Evolutionary conservation across 1,140 invertebrate genomes (phyloP), one percentile per base, ranked within the genome.

Genomic region (Drosophila prosaltans): DNA sequence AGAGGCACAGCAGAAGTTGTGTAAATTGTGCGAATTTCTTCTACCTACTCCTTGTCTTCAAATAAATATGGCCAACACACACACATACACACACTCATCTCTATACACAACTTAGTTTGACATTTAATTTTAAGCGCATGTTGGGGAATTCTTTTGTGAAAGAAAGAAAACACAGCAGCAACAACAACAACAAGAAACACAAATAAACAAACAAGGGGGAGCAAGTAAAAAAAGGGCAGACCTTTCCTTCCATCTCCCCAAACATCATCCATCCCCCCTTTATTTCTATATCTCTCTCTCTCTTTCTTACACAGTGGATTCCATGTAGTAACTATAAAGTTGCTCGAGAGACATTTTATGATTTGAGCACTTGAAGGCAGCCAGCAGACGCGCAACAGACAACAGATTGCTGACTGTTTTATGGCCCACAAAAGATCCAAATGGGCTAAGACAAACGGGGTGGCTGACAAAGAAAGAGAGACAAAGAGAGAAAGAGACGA

Each of bases 71-170:
- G 65, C 70, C 66, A 57, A 86, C 73, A 85, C 43, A 45, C 43
- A 48, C 21, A 36, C 32, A 86, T 69, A 85, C 60, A 78, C 61
- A 80, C 51, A 80, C 58, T 60, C 54, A 67, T 54, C 24, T 32
- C 40, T 40, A 41, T 10, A 48, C 30, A 59, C 54, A 60, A 30
- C 72, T 65, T 55, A 79, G 85, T 82, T 86, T 86, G 83, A 90
- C 86, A 90, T 90, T 90, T 90, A 90, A 90, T 88, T 86, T 90
- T 88, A 90, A 91, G 88, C 88, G 80, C 86, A 91, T 90, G 88
- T 90, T 88, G 72, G 88, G 88, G 88, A 90, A 91, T 91, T 89
- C 84, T 89, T 88, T 88, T 88, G 84, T 84, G 84, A 61, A 72
- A 84, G 71, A 69, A 84, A 88, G 83, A 88, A 80, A 51, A 51